These are phyloP conservation scores for Panopea generosa DNA, from an alignment of 2,888 invertebrate genomes.

Conservation along the genomic window DNA sequence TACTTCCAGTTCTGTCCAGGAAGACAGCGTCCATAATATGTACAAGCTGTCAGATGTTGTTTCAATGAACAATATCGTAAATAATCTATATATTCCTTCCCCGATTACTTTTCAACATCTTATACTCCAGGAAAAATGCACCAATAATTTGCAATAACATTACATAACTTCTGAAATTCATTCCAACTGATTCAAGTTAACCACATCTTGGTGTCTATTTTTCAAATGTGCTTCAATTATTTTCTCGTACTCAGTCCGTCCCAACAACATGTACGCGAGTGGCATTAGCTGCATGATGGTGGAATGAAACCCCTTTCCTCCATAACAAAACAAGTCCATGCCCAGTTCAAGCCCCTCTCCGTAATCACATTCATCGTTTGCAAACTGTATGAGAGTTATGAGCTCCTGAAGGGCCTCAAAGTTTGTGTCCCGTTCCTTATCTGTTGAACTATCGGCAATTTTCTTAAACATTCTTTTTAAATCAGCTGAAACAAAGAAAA, in stretches of 20 bases:
- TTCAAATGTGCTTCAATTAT: constrained; percentile 92
- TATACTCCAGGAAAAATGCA: no score
- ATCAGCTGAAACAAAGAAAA: constrained; percentile 87
- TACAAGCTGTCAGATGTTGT: no score
- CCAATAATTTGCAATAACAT: no score
- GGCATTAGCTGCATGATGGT: constrained; percentile 89
- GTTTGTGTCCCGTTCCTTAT: constrained; percentile 88
- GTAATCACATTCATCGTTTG: constrained; percentile 97
- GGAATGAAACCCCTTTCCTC: constrained; percentile 90
- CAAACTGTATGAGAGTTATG: constrained; percentile 93
- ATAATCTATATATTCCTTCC: no score
- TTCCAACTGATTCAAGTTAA: constrained; percentile 70
- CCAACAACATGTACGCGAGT: constrained; percentile 91
- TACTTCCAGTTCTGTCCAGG: no score
- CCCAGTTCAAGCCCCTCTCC: constrained; percentile 96
- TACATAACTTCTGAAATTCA: constrained; percentile 18
- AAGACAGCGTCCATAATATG: no score
- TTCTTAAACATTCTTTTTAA: constrained; percentile 90
- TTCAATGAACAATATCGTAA: no score
- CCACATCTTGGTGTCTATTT: constrained; percentile 86
- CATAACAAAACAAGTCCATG: constrained; percentile 92
- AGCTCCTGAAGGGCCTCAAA: constrained; percentile 92
- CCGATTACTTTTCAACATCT: no score
- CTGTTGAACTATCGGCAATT: constrained; percentile 86
- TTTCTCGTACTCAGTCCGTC: constrained; percentile 90